A percentile compares a stretch with the other conserved stretches of the same genome.
phyloP scores from a whole-genome alignment of 2,113 vertebrate genomes.

The Carassius gibelio region DNA sequence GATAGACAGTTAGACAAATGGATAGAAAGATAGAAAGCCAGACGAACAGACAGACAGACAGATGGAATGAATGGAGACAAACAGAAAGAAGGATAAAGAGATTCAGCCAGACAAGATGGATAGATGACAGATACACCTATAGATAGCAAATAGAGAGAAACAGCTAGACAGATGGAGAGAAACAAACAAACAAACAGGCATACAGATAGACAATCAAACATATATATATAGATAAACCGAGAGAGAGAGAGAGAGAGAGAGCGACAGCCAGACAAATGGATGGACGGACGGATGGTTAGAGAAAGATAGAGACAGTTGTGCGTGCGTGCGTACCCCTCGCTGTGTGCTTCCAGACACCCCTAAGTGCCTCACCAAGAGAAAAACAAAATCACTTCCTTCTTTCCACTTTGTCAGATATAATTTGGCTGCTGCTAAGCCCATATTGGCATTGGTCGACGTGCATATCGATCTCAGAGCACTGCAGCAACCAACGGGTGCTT shows the following conservation, averaged over 20 bases:
- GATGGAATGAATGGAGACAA: no score
- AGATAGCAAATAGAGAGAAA: not conserved
- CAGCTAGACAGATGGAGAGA: no score
- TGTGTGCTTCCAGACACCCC: conserved; percentile 5
- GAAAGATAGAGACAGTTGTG: not conserved
- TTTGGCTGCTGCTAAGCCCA: conserved; percentile 21
- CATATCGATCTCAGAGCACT: conserved; percentile 36
- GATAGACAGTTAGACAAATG: no score
- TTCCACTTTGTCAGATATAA: conserved; percentile 30
- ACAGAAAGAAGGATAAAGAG: not conserved
- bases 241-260: no score
- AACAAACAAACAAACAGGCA: no score
- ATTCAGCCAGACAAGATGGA: not conserved
- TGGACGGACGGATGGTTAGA: no score
- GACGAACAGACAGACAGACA: no score
- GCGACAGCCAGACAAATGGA: no score
- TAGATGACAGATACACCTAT: not conserved
- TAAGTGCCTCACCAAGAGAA: not conserved
- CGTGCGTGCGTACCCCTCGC: not conserved
- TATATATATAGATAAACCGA: no score
- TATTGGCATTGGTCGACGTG: conserved; percentile 2
- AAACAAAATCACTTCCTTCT: conserved; percentile 5
- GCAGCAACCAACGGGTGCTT: conserved; percentile 32
- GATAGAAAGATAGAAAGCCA: no score
- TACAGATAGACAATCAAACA: no score